Evolutionary conservation across 2,113 vertebrate genomes (phyloP).

Genomic region (Melanerpes formicivorus): DNA sequence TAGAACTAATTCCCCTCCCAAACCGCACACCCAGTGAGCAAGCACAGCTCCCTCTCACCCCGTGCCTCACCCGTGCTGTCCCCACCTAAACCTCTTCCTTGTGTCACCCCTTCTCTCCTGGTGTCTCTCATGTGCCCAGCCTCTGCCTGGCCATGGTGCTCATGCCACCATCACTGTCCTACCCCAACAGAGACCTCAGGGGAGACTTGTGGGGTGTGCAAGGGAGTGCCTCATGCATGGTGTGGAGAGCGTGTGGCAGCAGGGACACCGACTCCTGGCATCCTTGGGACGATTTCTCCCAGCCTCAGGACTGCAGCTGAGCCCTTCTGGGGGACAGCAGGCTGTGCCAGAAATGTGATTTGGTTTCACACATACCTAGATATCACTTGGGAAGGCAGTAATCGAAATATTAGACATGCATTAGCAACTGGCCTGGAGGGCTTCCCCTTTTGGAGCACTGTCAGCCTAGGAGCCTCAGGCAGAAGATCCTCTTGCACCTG

Average conservation of each 20-base stretch:
- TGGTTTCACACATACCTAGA: rapidly evolving
- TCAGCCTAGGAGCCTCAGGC: rapidly evolving
- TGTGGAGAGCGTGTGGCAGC: rapidly evolving
- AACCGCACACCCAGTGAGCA: rapidly evolving
- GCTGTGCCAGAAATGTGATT: not conserved
- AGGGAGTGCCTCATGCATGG: rapidly evolving
- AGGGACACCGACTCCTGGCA: not conserved
- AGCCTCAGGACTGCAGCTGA: not conserved
- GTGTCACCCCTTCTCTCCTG: not conserved
- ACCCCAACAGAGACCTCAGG: too few relatives aligned
- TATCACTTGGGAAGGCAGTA: not conserved
- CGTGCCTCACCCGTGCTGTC: not conserved
- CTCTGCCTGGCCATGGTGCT: not conserved
- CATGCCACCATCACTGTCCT: not conserved
- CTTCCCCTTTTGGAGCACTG: not conserved
- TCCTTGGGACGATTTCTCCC: not conserved
- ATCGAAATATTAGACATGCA: not conserved
- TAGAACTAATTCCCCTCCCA: not conserved
- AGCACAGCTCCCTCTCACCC: not conserved
- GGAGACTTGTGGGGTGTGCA: rapidly evolving
- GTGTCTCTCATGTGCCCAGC: not conserved
- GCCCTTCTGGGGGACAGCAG: not conserved
- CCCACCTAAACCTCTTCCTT: rapidly evolving
- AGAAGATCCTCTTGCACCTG: rapidly evolving
- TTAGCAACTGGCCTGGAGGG: not conserved